Evolutionary conservation across 53 echinoderm and acorn worm species (phyloP).

Genomic region (Stichopus horrens): DNA sequence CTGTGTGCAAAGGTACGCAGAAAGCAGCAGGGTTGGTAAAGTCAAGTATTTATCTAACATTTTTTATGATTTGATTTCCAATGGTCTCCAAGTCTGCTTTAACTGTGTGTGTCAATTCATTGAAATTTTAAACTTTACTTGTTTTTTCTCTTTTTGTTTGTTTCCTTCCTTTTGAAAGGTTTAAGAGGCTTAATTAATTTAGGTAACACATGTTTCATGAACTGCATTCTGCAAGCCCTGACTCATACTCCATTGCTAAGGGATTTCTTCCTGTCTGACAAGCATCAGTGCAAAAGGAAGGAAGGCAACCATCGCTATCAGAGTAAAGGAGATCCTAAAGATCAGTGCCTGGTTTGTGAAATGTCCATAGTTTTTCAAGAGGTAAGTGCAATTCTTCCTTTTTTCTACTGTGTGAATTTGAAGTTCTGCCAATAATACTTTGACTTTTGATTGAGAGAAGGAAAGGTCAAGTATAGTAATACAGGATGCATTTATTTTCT

Average conservation of each 20-base stretch:
- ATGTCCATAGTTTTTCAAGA: conserved; percentile 98
- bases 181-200: conserved; percentile 92
- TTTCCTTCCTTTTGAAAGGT: conserved; percentile 55
- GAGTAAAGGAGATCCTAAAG: conserved; percentile 55
- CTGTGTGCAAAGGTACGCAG: too few species aligned
- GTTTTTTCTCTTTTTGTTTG: too few species aligned
- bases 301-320: neutral
- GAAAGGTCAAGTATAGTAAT: too few species aligned
- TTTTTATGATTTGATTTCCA: too few species aligned
- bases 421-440: neutral
- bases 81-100: too few species aligned
- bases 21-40: too few species aligned
- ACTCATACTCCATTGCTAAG: conserved; percentile 95
- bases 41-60: too few species aligned
- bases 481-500: too few species aligned
- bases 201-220: conserved; percentile 99
- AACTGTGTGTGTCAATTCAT: too few species aligned
- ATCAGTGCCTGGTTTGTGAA: conserved; percentile 98
- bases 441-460: neutral
- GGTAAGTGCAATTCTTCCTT: conserved; percentile 54
- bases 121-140: too few species aligned
- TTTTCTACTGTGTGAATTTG: neutral
- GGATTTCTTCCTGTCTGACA: conserved; percentile 97
- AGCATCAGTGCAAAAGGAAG: conserved; percentile 76
- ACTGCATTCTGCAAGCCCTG: conserved; percentile 95